Conservation (phyloP, 2,888 invertebrate species). For the Hybos culiciformis region DNA sequence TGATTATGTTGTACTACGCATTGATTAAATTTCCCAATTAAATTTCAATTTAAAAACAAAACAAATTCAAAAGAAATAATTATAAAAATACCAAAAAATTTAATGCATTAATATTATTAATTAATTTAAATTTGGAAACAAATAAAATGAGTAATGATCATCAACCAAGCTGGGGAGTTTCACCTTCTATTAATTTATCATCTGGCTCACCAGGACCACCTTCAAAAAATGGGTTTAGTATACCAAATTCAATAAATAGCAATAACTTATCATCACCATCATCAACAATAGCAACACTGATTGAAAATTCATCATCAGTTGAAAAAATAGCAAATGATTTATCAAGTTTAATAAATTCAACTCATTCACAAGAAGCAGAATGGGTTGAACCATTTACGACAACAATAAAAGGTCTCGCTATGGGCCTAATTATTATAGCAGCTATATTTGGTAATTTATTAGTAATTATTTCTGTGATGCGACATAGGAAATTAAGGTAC, state of each 20-base stretch:
- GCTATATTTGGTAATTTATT: constrained; percentile 82
- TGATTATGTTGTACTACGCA: no score
- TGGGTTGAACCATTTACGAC: constrained; percentile 46
- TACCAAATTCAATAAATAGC: background rate
- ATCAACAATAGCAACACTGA: background rate
- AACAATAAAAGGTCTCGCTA: constrained; percentile 61
- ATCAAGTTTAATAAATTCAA: background rate
- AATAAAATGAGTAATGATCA: background rate
- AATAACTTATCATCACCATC: background rate
- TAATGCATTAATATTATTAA: background rate
- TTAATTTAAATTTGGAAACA: background rate
- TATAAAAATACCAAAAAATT: background rate
- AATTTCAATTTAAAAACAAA: constrained; percentile 2
- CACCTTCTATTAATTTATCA: constrained; percentile 8
- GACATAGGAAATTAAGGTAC: constrained; percentile 47
- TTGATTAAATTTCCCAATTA: no score
- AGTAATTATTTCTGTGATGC: constrained; percentile 76
- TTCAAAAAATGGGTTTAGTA: no score
- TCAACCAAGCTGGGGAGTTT: no score
- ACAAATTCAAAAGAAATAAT: background rate
- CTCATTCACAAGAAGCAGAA: constrained; percentile 21
- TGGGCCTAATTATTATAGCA: constrained; percentile 76
- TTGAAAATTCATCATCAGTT: background rate
- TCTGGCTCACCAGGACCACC: constrained; percentile 14
- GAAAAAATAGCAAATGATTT: background rate